Conservation (phyloP, 2,797 vertebrate species). For the Oceanodroma leucorhoa region DNA sequence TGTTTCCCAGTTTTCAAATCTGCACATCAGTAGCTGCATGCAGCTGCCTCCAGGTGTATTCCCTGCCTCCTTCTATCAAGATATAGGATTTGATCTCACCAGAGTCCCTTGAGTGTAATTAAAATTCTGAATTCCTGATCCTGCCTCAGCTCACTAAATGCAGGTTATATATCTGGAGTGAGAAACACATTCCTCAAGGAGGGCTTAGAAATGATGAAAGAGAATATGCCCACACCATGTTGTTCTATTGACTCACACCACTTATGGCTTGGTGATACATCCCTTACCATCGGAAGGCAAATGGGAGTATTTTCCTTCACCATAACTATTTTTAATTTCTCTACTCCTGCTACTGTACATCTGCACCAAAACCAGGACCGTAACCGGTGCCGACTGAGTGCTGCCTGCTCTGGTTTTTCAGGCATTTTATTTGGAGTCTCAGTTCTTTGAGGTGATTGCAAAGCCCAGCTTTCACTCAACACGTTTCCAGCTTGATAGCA, state of each 20-base stretch:
- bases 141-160: background rate
- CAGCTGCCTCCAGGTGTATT: conserved; percentile 14
- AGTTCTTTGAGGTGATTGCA: background rate
- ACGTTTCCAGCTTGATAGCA: background rate
- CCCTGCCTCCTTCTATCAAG: background rate
- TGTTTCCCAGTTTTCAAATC: conserved; percentile 8
- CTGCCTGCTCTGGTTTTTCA: accelerated
- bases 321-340: background rate
- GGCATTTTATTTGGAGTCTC: background rate
- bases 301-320: background rate
- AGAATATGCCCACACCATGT: background rate
- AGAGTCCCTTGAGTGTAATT: conserved; percentile 33
- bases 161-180: background rate
- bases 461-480: background rate
- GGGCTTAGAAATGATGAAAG: background rate
- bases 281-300: background rate
- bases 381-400: accelerated
- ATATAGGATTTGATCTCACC: conserved; percentile 26
- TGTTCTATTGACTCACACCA: background rate
- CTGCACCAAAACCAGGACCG: background rate
- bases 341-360: background rate
- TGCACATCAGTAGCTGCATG: conserved; percentile 5
- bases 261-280: accelerated
- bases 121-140: conserved; percentile 19
- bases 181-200: background rate